Base-by-base conservation (phyloP, 2,797 vertebrate genomes). In the Cyprinella venusta region DNA sequence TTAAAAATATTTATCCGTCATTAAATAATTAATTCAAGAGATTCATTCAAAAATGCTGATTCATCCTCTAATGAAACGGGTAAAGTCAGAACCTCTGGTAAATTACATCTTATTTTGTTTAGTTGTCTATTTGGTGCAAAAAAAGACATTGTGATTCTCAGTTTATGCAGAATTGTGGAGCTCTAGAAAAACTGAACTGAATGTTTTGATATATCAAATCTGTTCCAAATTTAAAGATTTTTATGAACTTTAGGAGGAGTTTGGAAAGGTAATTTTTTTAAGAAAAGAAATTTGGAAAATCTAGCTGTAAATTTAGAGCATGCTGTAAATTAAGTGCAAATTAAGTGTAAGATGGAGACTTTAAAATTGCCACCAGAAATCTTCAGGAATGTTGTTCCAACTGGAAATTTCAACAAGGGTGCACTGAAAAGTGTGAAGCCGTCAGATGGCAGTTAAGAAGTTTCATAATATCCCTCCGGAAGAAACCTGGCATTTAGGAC, bases 371-470 rank as follows among this genome's bases (percentile, higher is more conserved):
- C 36, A 45, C 38, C 30, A 63, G 54, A 33, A 70, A 8, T 59
- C 8, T 61, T 21, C 30, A 81, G 19, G 13, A 45, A 21, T 30
- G 13, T 50, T 19, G 21, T 33, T 69, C 15, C 19, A 33, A 38
- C 13, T 13, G 52, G 9, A 76, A 78, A 70, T 38, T 52, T 61
- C 68, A 81, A 50, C 69, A 59, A 70, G 45, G 19, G 75, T 50
- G n/a, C 3, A 5, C 18, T 15, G 64, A 81, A 33, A 84, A 80
- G 56, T 63, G 82, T 26, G 13, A 33, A 63, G 72, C 81, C 2
- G 86, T 87, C 33, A 78, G 33, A 69, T 61, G 38, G 54, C 74
- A 79, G 5, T 68, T 84, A 65, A 63, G 74, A 85, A 48, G 68
- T 56, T 84, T 56, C 24, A 15, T 30, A 16, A 76, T 85, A 33